Base-by-base conservation (phyloP, 2,113 vertebrate genomes). In the Collichthys lucidus region DNA sequence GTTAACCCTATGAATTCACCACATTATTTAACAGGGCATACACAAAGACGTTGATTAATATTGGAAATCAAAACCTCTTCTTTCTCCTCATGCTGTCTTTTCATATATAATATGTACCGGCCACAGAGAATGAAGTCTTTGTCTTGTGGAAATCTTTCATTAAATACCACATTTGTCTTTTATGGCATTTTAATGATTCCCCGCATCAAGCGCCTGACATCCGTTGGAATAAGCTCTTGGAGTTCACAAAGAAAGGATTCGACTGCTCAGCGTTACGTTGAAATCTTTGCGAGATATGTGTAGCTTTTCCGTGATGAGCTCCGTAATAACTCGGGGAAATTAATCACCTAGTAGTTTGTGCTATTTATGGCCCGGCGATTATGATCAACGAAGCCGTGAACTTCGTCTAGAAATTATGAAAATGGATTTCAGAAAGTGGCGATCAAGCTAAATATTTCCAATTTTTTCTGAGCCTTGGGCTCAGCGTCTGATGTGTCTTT, bases 341-440 rank as follows among this genome's bases (percentile, higher is more conserved):
- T 4, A 69, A 83, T 56, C 35, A 65, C 44, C 11, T 31, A 44
- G 46, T 10, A 50, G 19, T 1, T 24, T 24, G 17, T 3, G 14
- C 60, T 76, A 60, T 71, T 84, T 70, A 72, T 75, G 72, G 26
- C 0, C 50, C 31, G 17, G 20, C 0, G 55, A 72, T 71, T 74
- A 11, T 22, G 49, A 81, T 74, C 72, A 88, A 10, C 74, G 56
- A 74, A 72, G 42, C n/a, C 4, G 49, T 29, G 46, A 73, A 83
- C 42, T 72, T 60, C 26, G 15, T 56, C 56, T 24, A n/a, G 15
- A 77, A 85, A 66, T 66, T 22, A 15, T 60, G 26, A 70, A 74
- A 71, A 66, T 4, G 67, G 61, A 68, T 68, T 47, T 35, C 19
- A 47, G 20, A 66, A 76, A 57, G 74, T 66, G 50, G 20, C 3